Percentiles rank a stretch among this genome's conserved stretches.
phyloP scores from a whole-genome alignment of 2,113 vertebrate genomes.

The Vombatus ursinus region DNA sequence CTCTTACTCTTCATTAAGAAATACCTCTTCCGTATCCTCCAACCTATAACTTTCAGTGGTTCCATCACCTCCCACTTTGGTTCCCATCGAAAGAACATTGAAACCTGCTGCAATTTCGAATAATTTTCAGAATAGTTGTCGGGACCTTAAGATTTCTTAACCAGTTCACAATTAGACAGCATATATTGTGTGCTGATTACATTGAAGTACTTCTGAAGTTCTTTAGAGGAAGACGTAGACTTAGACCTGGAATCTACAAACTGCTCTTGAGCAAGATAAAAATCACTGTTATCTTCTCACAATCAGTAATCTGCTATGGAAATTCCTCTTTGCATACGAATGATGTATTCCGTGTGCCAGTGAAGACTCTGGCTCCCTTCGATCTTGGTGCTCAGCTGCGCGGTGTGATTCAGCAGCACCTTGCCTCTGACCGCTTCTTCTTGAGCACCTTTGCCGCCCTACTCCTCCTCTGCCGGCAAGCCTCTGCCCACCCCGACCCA shows the following conservation, averaged over 20 bases:
- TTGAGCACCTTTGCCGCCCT: too few relatives aligned
- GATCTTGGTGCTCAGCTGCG: too few relatives aligned
- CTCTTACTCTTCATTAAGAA: slow-evolving; percentile 97
- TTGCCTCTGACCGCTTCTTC: too few relatives aligned
- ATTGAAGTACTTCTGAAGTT: slow-evolving; percentile 94
- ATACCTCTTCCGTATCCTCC: slow-evolving; percentile 97
- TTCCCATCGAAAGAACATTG: slow-evolving; percentile 98
- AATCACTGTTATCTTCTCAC: slow-evolving; percentile 97
- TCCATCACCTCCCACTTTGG: slow-evolving; percentile 97
- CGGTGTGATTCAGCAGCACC: too few relatives aligned
- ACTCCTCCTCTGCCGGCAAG: too few relatives aligned
- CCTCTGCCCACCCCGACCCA: too few relatives aligned
- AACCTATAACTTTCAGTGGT: slow-evolving; percentile 96
- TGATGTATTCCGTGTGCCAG: slow-evolving; percentile 90
- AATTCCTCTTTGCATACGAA: slow-evolving; percentile 96
- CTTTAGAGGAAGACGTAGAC: slow-evolving; percentile 94
- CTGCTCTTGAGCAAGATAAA: slow-evolving; percentile 94
- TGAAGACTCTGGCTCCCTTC: too few relatives aligned
- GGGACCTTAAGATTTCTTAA: slow-evolving; percentile 96
- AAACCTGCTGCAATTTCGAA: slow-evolving; percentile 97
- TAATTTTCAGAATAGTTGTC: slow-evolving; percentile 96
- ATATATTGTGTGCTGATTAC: slow-evolving; percentile 93
- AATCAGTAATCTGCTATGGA: slow-evolving; percentile 96
- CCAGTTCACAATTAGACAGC: slow-evolving; percentile 89
- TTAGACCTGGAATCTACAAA: slow-evolving; percentile 93